phyloP scores from a whole-genome alignment of 1,140 invertebrate genomes.

The Drosophila orosa region DNA sequence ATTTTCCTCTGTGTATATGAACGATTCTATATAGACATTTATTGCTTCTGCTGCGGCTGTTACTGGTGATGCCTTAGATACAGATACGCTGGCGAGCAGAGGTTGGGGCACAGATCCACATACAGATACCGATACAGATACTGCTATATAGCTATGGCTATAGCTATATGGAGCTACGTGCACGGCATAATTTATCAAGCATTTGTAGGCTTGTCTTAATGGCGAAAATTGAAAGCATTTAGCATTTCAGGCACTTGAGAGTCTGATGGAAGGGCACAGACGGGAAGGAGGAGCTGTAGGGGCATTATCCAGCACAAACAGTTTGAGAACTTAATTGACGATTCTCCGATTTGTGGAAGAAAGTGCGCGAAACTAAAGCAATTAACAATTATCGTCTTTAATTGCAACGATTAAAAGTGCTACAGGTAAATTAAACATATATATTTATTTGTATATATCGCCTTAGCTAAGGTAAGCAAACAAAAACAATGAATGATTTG shows the following conservation, averaged over 20 bases:
- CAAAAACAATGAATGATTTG: slow-evolving; percentile 42
- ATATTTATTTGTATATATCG: neutral
- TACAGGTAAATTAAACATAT: slow-evolving; percentile 12
- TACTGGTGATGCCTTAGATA: slow-evolving; percentile 31
- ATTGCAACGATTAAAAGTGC: slow-evolving; percentile 66
- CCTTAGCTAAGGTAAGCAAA: slow-evolving; percentile 4
- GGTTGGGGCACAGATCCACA: slow-evolving; percentile 4
- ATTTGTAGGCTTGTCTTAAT: slow-evolving; percentile 81
- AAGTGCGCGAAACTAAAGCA: slow-evolving; percentile 61
- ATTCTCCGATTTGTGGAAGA: slow-evolving; percentile 56
- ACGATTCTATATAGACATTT: slow-evolving; percentile 24
- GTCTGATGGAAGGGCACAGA: neutral
- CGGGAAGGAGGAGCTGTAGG: neutral
- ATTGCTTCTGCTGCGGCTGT: slow-evolving; percentile 23
- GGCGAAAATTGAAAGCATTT: slow-evolving; percentile 74
- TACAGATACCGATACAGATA: slow-evolving; percentile 30
- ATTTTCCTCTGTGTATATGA: neutral
- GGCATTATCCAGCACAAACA: slow-evolving; percentile 52
- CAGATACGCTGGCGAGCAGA: slow-evolving; percentile 42
- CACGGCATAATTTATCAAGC: slow-evolving; percentile 68
- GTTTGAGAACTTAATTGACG: slow-evolving; percentile 65
- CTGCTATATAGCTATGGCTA: slow-evolving; percentile 28
- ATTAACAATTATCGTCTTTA: slow-evolving; percentile 62
- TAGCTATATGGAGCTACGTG: slow-evolving; percentile 52
- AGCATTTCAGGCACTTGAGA: slow-evolving; percentile 69